Conservation (phyloP, 2,888 invertebrate species). For the Tinea semifulvella region DNA sequence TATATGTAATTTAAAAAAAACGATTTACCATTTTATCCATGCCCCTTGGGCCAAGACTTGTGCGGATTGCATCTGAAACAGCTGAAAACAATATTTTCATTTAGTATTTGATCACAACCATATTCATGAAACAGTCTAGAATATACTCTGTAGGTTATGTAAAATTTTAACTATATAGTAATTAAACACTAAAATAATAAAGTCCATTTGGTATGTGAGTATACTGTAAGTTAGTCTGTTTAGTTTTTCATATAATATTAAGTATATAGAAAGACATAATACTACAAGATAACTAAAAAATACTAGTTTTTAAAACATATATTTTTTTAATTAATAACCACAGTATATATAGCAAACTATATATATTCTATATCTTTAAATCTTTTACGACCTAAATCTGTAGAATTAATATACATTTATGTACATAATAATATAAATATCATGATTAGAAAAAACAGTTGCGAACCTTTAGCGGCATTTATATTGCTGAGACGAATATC, state of each 20-base stretch:
- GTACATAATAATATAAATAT: background rate
- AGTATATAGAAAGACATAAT: no score
- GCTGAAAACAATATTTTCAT: constrained; percentile 68
- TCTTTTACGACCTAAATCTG: background rate
- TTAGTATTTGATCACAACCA: background rate
- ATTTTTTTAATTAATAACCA: background rate
- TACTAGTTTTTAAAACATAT: no score
- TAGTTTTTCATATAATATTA: no score
- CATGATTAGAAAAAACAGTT: constrained; percentile 26
- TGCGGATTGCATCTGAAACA: constrained; percentile 98
- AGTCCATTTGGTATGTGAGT: no score
- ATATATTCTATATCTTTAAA: background rate
- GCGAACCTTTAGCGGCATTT: constrained; percentile 94
- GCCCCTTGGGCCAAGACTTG: constrained; percentile 97
- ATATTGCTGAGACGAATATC: constrained; percentile 97
- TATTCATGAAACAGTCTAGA: background rate
- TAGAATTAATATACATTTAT: background rate
- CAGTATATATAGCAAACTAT: no score
- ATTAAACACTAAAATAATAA: no score
- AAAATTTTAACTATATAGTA: background rate
- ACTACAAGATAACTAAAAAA: no score
- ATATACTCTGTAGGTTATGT: background rate
- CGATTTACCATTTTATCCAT: constrained; percentile 98
- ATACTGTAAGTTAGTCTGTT: no score
- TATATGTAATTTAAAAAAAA: background rate